Conservation (phyloP, 35 echinoderm and acorn worm species). For the Lytechinus pictus region DNA sequence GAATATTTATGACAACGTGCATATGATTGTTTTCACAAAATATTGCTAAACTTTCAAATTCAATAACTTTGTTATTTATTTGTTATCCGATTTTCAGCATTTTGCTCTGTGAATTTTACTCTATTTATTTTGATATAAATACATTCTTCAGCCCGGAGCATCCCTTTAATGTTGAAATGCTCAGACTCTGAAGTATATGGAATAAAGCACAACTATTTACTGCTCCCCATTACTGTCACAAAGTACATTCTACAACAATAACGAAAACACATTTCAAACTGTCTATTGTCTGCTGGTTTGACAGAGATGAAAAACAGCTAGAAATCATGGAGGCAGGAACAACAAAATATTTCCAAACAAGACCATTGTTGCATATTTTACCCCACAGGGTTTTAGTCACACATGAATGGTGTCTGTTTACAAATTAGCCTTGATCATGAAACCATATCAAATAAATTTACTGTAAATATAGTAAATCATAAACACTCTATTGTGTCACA, state of each 20-base stretch:
- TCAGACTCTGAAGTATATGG: neutral
- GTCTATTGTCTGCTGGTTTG: neutral
- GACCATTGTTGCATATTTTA: neutral
- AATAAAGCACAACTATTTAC: neutral
- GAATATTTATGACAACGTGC: no score
- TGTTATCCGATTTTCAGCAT: no score
- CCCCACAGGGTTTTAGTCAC: neutral
- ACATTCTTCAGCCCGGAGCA: no score
- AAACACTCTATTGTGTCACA: neutral
- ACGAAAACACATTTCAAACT: neutral
- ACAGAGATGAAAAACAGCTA: neutral
- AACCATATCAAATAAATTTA: neutral
- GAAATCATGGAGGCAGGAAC: neutral
- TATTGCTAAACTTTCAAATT: no score
- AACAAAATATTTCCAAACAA: neutral
- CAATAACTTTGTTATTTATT: no score
- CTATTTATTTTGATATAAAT: no score
- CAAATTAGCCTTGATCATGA: neutral
- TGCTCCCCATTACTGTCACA: neutral
- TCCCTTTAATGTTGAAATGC: no score
- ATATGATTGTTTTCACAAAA: no score
- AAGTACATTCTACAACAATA: neutral
- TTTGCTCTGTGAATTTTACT: no score
- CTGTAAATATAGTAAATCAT: neutral
- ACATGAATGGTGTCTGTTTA: slow-evolving; percentile 2